phyloP scores from a whole-genome alignment of 92 coral and sea anemone genomes.

The Bergia puertoricense region DNA sequence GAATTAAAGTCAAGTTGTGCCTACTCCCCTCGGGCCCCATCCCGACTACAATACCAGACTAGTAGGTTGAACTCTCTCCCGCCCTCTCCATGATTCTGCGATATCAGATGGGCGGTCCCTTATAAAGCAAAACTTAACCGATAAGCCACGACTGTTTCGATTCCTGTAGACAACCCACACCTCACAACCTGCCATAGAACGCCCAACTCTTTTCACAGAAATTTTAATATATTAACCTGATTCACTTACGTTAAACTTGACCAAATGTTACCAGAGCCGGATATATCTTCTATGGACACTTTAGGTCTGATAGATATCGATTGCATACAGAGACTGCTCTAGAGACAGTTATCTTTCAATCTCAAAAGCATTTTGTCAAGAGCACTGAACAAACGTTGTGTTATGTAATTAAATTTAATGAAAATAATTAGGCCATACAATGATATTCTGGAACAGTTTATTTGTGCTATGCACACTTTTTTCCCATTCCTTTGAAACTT shows the following conservation, averaged over 20 bases:
- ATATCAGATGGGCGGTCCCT: neutral
- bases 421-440: constrained; percentile 28
- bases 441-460: neutral
- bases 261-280: neutral
- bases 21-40: neutral
- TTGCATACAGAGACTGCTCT: neutral
- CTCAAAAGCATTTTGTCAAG: neutral
- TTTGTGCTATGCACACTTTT: neutral
- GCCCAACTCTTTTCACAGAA: neutral
- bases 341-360: neutral
- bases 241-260: neutral
- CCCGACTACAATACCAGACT: neutral
- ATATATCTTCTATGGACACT: neutral
- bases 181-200: neutral
- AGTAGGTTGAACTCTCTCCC: neutral
- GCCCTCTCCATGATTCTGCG: neutral
- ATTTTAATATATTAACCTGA: neutral
- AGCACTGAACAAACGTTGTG: constrained; percentile 11
- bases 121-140: neutral
- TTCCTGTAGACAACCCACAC: neutral
- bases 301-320: neutral
- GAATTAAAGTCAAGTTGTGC: neutral
- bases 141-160: neutral
- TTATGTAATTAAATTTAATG: constrained; percentile 22
- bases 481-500: constrained; percentile 14